Conservation (phyloP, 1,140 invertebrate genomes). For the Ganaspis sp. region DNA sequence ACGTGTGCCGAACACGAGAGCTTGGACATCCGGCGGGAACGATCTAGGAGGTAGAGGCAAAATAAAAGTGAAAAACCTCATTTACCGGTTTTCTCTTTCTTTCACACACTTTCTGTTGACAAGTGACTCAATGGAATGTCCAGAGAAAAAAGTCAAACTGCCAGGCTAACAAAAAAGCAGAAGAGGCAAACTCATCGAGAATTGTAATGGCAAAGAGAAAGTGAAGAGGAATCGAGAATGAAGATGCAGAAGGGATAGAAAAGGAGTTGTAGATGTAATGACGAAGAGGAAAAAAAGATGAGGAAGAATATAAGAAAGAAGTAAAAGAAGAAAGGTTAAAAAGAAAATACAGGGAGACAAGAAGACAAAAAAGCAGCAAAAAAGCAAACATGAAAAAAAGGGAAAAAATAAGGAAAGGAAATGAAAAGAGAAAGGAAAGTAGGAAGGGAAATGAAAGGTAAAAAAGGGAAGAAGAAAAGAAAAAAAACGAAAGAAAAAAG, state of each 20-base stretch:
- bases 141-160: too few relatives aligned
- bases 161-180: not conserved
- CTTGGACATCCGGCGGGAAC: conserved; percentile 60
- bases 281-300: conserved; percentile 27
- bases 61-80: conserved; percentile 42
- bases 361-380: too few relatives aligned
- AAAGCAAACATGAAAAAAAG: too few relatives aligned
- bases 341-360: conserved; percentile 30
- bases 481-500: too few relatives aligned
- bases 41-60: conserved; percentile 51
- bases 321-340: too few relatives aligned
- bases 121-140: not conserved
- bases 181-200: not conserved
- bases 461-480: conserved; percentile 33
- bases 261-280: not conserved
- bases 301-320: too few relatives aligned
- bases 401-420: not conserved
- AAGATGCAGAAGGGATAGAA: not conserved
- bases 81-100: not conserved
- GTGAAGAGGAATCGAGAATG: too few relatives aligned
- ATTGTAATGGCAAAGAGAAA: too few relatives aligned
- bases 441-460: conserved; percentile 38
- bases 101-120: not conserved
- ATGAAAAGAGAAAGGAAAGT: conserved; percentile 29
- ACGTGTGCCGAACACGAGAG: conserved; percentile 59